Evolutionary conservation across 2,888 invertebrate species (phyloP).

Genomic region (Didymodactylos carnosus): DNA sequence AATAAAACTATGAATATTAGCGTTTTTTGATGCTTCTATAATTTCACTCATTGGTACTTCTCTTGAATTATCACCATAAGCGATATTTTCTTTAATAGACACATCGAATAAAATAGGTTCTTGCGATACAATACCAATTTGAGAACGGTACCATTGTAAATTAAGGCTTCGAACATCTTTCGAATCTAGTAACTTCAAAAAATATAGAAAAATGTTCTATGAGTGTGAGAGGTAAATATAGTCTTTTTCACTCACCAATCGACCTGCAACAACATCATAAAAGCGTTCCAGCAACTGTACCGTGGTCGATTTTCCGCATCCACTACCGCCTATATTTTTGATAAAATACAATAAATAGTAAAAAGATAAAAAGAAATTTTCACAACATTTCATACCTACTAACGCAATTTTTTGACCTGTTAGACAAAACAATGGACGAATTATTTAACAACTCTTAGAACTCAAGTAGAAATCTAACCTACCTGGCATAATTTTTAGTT

Average conservation of each 20-base stretch:
- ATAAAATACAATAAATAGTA: background rate
- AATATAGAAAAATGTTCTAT: no score
- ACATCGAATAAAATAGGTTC: constrained; percentile 73
- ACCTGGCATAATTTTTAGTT: background rate
- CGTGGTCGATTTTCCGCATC: constrained; percentile 13
- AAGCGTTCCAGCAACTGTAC: constrained; percentile 9
- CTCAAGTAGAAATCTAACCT: background rate
- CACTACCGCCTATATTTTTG: background rate
- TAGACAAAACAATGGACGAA: background rate
- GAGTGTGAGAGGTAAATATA: background rate
- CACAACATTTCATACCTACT: background rate
- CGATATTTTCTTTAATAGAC: constrained; percentile 69
- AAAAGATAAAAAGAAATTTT: background rate
- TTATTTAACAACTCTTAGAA: no score
- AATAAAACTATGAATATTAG: constrained; percentile 15
- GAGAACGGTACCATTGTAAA: constrained; percentile 8
- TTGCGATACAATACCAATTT: constrained; percentile 67
- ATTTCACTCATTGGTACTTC: constrained; percentile 41
- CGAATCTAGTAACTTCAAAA: background rate
- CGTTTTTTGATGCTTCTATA: constrained; percentile 9
- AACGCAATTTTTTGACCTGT: constrained; percentile 9
- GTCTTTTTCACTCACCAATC: background rate
- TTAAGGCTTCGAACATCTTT: constrained; percentile 2
- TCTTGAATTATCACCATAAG: constrained; percentile 59
- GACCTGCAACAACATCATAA: constrained; percentile 4